Percentiles rank a stretch among this genome's conserved stretches.
phyloP scores from a whole-genome alignment of 2,888 invertebrate species.

The Craniophora ligustri region DNA sequence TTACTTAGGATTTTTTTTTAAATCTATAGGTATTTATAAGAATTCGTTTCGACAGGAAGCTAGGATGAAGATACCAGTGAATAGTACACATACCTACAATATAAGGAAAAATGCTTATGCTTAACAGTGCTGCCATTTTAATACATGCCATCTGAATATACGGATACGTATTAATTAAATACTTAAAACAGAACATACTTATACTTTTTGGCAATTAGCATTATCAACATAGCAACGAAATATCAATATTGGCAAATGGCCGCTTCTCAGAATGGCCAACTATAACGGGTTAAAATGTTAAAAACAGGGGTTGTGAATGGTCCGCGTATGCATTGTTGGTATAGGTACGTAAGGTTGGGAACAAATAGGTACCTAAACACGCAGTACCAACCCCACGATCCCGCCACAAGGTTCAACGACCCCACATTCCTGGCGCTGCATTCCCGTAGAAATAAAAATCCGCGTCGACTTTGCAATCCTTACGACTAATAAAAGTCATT shows the following conservation, averaged over 20 bases:
- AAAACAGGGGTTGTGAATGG: constrained; percentile 49
- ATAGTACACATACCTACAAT: background rate
- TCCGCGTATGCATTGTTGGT: constrained; percentile 53
- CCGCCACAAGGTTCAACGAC: constrained; percentile 70
- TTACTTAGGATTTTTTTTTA: too few relatives aligned
- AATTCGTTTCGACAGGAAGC: too few relatives aligned
- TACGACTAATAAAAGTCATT: constrained; percentile 55
- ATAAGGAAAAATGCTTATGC: constrained; percentile 12
- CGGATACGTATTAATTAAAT: constrained; percentile 15
- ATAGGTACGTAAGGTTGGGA: constrained; percentile 56
- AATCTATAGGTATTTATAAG: too few relatives aligned
- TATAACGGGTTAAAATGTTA: constrained; percentile 19
- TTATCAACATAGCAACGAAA: constrained; percentile 24
- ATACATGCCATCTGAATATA: constrained; percentile 39
- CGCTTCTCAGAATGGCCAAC: constrained; percentile 27
- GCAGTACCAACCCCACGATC: constrained; percentile 66
- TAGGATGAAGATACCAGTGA: background rate
- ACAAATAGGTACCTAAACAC: constrained; percentile 67
- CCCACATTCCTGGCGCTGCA: constrained; percentile 71
- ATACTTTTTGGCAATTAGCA: constrained; percentile 15
- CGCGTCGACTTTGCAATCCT: constrained; percentile 52
- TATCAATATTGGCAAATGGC: background rate
- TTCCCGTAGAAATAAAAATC: constrained; percentile 69
- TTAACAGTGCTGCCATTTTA: constrained; percentile 24
- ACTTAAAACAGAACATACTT: constrained; percentile 5